phyloP scores from a whole-genome alignment of 2,113 vertebrate species.

The Oncorhynchus gorbuscha region DNA sequence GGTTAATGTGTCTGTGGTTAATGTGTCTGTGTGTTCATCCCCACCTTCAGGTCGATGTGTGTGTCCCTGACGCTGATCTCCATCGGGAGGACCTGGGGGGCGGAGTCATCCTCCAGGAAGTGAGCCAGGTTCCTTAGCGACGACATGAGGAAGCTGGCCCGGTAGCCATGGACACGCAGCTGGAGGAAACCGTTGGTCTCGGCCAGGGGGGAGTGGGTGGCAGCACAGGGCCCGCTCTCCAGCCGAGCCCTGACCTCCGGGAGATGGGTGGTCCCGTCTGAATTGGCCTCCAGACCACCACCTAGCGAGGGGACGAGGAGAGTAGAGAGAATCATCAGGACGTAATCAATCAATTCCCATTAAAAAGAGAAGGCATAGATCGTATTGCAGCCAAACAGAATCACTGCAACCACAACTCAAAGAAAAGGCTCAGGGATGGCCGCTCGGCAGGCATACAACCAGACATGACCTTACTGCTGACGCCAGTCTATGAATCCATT shows the following conservation, averaged over 20 bases:
- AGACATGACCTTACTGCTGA: neutral
- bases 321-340: neutral
- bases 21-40: neutral
- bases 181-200: slow-evolving; percentile 94
- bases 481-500: too few relatives aligned
- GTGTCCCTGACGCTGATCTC: slow-evolving; percentile 89
- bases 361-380: neutral
- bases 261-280: slow-evolving; percentile 5
- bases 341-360: neutral
- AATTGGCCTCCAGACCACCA: slow-evolving; percentile 15
- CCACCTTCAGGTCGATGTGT: slow-evolving; percentile 89
- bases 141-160: slow-evolving; percentile 87
- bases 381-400: too few relatives aligned
- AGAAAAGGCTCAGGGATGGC: neutral
- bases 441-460: neutral
- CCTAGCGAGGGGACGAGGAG: slow-evolving; percentile 22
- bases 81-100: slow-evolving; percentile 92
- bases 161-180: slow-evolving; percentile 86
- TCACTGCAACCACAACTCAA: neutral
- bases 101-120: slow-evolving; percentile 90
- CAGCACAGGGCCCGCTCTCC: slow-evolving; percentile 86
- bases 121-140: slow-evolving; percentile 88
- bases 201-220: slow-evolving; percentile 84
- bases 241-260: slow-evolving; percentile 88
- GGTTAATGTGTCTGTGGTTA: too few relatives aligned